Evolutionary conservation across 2,888 invertebrate genomes (phyloP).

Genomic region (Polia nebulosa): DNA sequence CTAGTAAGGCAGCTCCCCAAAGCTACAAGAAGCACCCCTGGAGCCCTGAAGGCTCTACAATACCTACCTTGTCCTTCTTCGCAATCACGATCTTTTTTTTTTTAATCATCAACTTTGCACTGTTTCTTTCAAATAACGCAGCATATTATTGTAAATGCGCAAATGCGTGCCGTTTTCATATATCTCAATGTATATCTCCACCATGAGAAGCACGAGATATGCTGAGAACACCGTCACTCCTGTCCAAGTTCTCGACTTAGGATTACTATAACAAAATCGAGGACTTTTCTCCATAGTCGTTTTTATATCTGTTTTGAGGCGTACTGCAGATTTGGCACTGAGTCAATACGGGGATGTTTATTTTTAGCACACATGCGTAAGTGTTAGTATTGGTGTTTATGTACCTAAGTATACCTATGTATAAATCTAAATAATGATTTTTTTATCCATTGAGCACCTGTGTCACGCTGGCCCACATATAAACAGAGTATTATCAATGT

Average conservation of each 20-base stretch:
- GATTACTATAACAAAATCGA: slow-evolving; percentile 77
- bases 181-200: slow-evolving; percentile 83
- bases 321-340: slow-evolving; percentile 40
- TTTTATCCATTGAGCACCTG: no score
- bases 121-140: slow-evolving; percentile 59
- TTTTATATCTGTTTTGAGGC: slow-evolving; percentile 3
- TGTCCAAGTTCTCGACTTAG: slow-evolving; percentile 79
- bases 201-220: slow-evolving; percentile 81
- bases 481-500: no score
- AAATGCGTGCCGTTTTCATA: slow-evolving; percentile 82
- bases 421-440: no score
- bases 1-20: no score
- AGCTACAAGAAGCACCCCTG: no score
- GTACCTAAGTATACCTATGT: neutral
- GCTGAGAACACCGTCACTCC: slow-evolving; percentile 85
- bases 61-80: neutral
- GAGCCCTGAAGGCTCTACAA: no score
- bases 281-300: slow-evolving; percentile 73
- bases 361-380: slow-evolving; percentile 36
- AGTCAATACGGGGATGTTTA: slow-evolving; percentile 31
- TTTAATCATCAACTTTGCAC: neutral
- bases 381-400: neutral
- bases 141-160: slow-evolving; percentile 75
- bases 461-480: no score
- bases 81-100: neutral